Evolutionary conservation across 2,888 invertebrate genomes (phyloP), one percentile per base, ranked within the genome.

Genomic region (Hyalella azteca): DNA sequence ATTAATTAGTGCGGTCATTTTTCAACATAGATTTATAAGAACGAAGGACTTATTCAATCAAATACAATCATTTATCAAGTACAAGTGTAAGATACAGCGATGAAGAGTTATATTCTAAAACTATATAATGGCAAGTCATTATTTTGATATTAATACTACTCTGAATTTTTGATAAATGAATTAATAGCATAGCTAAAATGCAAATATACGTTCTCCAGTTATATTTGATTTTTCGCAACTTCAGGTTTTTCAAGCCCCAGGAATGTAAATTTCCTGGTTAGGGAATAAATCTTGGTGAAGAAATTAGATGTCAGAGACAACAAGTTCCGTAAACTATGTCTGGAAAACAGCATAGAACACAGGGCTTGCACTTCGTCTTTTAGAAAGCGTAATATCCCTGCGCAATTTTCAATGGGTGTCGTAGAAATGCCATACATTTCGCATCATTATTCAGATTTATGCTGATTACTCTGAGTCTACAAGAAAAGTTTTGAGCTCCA

Each of bases 401-500:
- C 54, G 26, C 54, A 54, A 54, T 54, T 54, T 22, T 22, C 54
- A 54, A 26, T 29, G 22, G 22, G 22, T 9, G 54, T 54, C 5
- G 54, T 29, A 15, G 54, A 29, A 22, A 54, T 54, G 22, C 26
- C 54, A 26, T 22, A 54, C 54, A 54, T 29, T 54, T 22, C 22
- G 54, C 54, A 29, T 54, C 49, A 26, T 54, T 54, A 54, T 54
- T 54, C 54, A 54, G 29, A 54, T 54, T 54, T 54, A 54, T 54
- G 54, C 26, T 54, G 54, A 54, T 54, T 54, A 54, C 29, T 54
- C 29, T 29, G 54, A 26, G 54, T 29, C 26, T 54, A 54, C 54
- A 26, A 5, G 54, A 29, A 54, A 54, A 26, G 26, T 54, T 54
- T 7, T 9, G 26, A 26, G 26, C 13, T 7, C 54, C 29, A 54